A percentile compares a stretch with the other conserved stretches of the same genome.
Evolutionary conservation across 2,113 vertebrate species (phyloP).

Genomic region (Odobenus rosmarus): DNA sequence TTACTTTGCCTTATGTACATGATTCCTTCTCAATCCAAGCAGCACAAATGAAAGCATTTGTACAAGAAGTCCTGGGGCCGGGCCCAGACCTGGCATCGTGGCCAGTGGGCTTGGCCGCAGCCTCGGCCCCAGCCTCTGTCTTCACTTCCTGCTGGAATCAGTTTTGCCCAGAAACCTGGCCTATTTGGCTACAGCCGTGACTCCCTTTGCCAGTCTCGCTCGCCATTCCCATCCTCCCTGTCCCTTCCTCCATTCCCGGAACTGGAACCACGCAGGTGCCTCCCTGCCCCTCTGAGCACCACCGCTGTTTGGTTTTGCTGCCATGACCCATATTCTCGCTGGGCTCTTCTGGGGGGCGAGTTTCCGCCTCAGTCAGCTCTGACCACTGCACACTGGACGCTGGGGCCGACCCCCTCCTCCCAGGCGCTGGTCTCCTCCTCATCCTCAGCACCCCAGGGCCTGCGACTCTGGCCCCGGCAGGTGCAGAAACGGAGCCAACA

Average conservation of each 20-base stretch:
- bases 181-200: neutral
- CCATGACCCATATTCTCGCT: neutral
- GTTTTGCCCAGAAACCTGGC: neutral
- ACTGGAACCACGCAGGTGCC: neutral
- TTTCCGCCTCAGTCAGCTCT: neutral
- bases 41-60: neutral
- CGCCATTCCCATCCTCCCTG: neutral
- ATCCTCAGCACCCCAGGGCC: no score
- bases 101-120: neutral
- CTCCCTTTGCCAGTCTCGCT: neutral
- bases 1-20: neutral
- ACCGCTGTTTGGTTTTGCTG: neutral
- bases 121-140: neutral
- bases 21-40: neutral
- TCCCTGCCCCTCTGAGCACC: neutral
- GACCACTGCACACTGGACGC: neutral
- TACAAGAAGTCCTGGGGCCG: neutral
- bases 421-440: neutral
- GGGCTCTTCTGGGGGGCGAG: constrained; percentile 14
- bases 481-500: neutral
- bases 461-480: neutral
- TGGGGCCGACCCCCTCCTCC: neutral
- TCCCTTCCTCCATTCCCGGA: neutral
- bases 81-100: neutral
- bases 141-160: neutral